These are phyloP conservation scores for Xyrauchen texanus DNA, from an alignment of 2,113 vertebrate species.

Conservation along the genomic window DNA sequence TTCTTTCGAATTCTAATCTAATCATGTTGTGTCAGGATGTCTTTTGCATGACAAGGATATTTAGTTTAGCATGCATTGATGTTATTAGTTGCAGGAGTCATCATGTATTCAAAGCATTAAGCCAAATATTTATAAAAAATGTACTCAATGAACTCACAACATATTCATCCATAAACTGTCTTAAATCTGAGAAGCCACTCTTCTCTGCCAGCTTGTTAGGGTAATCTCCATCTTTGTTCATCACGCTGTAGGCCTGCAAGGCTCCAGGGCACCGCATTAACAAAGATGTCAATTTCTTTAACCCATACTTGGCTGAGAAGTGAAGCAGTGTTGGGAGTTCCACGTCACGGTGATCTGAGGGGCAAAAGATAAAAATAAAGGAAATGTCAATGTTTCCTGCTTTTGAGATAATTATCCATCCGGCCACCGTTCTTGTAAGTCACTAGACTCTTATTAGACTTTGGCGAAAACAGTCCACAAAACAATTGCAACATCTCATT, in stretches of 20 bases:
- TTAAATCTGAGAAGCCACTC: slow-evolving; percentile 86
- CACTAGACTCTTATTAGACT: too few species aligned
- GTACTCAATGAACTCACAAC: slow-evolving; percentile 77
- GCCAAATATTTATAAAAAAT: neutral
- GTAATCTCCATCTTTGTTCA: slow-evolving; percentile 89
- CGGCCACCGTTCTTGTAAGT: too few species aligned
- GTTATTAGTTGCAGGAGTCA: too few species aligned
- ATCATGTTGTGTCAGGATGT: neutral
- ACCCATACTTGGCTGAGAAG: slow-evolving; percentile 90
- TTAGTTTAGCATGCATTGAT: neutral
- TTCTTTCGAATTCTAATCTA: neutral
- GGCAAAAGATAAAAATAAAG: too few species aligned
- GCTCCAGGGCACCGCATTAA: slow-evolving; percentile 92
- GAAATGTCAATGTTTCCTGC: too few species aligned
- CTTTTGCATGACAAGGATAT: neutral
- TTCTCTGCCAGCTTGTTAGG: slow-evolving; percentile 93
- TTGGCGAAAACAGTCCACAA: too few species aligned
- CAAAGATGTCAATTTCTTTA: slow-evolving; percentile 87
- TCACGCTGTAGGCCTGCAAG: slow-evolving; percentile 92
- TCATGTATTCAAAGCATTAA: neutral
- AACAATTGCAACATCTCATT: too few species aligned
- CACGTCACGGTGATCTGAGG: slow-evolving; percentile 83
- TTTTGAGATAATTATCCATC: too few species aligned
- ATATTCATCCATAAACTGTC: slow-evolving; percentile 94
- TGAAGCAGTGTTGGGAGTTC: slow-evolving; percentile 94